Evolutionary conservation across 37 sponge, comb jelly and placozoan species (phyloP), one percentile per base, ranked within the genome.

Genomic region (Geodia barretti): DNA sequence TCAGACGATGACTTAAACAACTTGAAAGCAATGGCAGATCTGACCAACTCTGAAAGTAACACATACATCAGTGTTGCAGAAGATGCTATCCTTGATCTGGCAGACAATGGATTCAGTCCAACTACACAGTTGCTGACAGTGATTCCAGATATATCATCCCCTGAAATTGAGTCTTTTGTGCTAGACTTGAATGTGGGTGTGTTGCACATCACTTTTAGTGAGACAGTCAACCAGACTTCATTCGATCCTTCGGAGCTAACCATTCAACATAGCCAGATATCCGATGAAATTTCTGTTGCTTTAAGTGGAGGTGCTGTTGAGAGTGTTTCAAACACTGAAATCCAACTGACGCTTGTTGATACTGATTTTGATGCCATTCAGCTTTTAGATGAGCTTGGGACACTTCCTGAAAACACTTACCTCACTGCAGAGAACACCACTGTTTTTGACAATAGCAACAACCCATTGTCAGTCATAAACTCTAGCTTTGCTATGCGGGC

Each of bases 181-280:
- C 86, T 95, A 29, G 92, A 95, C 69, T 81, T 91, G n/a, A 86
- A 95, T 62, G 26, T 59, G 43, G 95, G 92, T 17, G 43, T 83
- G 0, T 64, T 95, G n/a, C 72, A 54, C 32, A 79, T 95, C 39
- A 86, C 64, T 21, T 95, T 95, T 74, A 85, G 86, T 39, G 95
- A 95, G 80, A 80, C 87, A 32, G 34, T 91, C 60, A 83, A 88
- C 69, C 76, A 64, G 68, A 62, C 84, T 25, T 75, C 84, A 3
- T 76, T 95, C 54, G 39, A 88, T 69, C 83, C 80, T 23, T 35
- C 80, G 11, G 72, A 61, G 14, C 75, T 95, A 17, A 61, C 79
- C 2, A 63, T 95, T 32, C 89, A 86, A 62, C 86, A 40, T 35
- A 40, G 69, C 21, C 84, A 70, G 39, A 35, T 30, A 19, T 74